Percentiles rank a stretch among this genome's conserved stretches.
phyloP scores from a whole-genome alignment of 2,113 vertebrate genomes.

The Lonchura striata region DNA sequence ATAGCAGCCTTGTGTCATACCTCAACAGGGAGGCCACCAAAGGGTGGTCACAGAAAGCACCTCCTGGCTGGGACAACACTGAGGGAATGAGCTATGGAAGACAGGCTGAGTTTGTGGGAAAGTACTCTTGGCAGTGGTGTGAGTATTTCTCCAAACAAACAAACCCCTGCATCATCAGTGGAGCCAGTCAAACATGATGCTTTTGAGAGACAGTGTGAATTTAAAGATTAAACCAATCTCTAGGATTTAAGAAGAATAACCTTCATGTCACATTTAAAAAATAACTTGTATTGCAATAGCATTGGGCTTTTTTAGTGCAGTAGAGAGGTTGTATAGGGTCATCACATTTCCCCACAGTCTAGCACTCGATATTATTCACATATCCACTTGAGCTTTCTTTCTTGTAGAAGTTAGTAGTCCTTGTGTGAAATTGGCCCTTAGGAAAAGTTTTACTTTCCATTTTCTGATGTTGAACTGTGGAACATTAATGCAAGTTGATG shows the following conservation, averaged over 20 bases:
- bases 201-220: not conserved
- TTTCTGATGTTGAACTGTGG: not conserved
- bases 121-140: not conserved
- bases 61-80: not conserved
- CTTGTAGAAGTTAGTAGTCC: not conserved
- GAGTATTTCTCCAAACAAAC: not conserved
- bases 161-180: not conserved
- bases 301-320: not conserved
- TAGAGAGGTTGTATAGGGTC: not conserved
- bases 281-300: not conserved
- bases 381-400: not conserved
- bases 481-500: not conserved
- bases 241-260: not conserved
- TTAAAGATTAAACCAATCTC: not conserved
- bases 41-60: not conserved
- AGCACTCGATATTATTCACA: not conserved
- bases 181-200: not conserved
- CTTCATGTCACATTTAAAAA: not conserved
- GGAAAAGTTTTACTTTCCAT: not conserved
- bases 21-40: not conserved
- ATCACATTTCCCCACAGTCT: not conserved
- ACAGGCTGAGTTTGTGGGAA: not conserved
- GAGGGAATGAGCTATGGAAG: not conserved
- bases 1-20: fast-evolving
- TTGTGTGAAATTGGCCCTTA: not conserved